Base-by-base conservation (phyloP, 2,888 invertebrate species). In the Automeris io region DNA sequence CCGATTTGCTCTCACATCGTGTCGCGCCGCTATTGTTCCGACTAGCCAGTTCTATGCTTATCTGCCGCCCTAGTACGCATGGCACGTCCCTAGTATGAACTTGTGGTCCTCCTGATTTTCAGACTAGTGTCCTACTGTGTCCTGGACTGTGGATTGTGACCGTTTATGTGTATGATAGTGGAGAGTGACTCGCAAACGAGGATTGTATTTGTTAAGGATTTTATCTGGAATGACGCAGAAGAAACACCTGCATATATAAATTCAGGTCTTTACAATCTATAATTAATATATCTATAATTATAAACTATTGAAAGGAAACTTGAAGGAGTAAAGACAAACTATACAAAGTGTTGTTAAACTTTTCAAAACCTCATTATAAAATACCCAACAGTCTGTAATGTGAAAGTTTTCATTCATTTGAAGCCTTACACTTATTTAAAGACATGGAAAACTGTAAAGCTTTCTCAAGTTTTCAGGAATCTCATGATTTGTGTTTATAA, bases 131-230 rank as follows among this genome's bases (percentile, higher is more conserved):
- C 26, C n/a, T n/a, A n/a, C n/a, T 41, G 42, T 47, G 47, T 48
- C 51, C 46, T 63, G 54, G 57, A 8, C 58, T 61, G 76, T 77
- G 78, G 69, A 73, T 78, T 73, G 79, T 80, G 75, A 70, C 68
- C 69, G 67, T 76, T 70, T 70, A 62, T 71, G 79, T 77, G 77
- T 59, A 55, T 52, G 59, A 64, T 61, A 70, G 81, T 81, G 77
- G 58, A 60, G 57, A 69, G 81, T 77, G 80, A 74, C 66, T 74
- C 64, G 52, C 51, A 45, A 57, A 42, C 43, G 46, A 66, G 76
- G 74, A 76, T 79, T 77, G 64, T 79, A 67, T 46, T 58, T 59
- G 58, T 55, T 40, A 51, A 68, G 77, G 79, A 80, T 73, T 60
- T 60, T 63, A 53, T 59, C 48, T 62, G 65, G 69, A 69, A 69